A percentile compares a stretch with the other conserved stretches of the same genome.
These are phyloP conservation scores for Lipophrys pholis DNA, from an alignment of 2,113 vertebrate species.

Conservation along the genomic window DNA sequence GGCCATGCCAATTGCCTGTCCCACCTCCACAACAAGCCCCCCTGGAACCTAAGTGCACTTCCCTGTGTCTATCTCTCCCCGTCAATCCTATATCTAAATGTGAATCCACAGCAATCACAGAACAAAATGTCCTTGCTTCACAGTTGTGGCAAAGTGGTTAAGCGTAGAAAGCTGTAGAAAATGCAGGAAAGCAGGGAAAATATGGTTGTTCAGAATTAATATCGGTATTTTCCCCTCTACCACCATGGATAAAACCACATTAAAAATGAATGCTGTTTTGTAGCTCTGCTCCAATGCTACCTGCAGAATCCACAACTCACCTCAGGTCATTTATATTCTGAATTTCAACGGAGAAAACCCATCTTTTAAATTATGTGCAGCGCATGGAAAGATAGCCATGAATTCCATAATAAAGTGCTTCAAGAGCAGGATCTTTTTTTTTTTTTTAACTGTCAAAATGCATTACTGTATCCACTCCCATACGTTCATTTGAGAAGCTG, in stretches of 20 bases:
- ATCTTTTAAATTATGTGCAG: background rate
- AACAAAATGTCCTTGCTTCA: conserved; percentile 48
- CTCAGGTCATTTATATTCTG: conserved; percentile 13
- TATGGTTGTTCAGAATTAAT: background rate
- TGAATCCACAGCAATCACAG: conserved; percentile 59
- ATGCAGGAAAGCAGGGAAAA: background rate
- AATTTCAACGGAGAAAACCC: conserved; percentile 15
- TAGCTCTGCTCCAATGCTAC: background rate
- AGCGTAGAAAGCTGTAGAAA: background rate
- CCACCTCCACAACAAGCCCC: background rate
- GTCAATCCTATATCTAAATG: conserved; percentile 30
- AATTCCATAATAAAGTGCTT: background rate
- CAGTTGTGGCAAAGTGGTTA: conserved; percentile 12
- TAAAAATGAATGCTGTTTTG: conserved; percentile 11
- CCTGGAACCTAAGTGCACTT: background rate
- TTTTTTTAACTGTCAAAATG: background rate
- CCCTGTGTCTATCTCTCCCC: conserved; percentile 1
- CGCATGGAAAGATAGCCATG: background rate
- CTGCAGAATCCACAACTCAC: conserved; percentile 6
- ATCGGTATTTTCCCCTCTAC: background rate
- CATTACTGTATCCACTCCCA: background rate
- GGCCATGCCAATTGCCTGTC: conserved; percentile 43
- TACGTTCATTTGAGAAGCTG: background rate
- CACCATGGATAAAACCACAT: background rate
- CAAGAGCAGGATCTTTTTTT: background rate